Evolutionary conservation across 2,113 vertebrate species (phyloP).

Genomic region (Callorhinus ursinus): DNA sequence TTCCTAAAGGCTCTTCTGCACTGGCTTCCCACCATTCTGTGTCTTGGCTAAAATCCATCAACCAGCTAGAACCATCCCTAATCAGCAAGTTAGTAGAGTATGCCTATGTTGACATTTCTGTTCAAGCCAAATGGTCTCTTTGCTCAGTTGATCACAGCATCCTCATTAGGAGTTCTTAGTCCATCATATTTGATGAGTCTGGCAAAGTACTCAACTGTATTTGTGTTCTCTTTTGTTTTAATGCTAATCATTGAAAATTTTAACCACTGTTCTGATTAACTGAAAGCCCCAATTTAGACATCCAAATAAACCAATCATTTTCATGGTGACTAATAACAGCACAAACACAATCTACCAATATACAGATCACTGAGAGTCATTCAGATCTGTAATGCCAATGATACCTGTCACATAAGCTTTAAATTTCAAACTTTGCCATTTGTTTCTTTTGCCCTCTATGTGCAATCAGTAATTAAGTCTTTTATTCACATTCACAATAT

Average conservation of each 20-base stretch:
- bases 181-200: constrained; percentile 42
- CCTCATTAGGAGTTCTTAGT: not conserved
- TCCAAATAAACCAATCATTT: not conserved
- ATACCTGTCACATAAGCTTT: not conserved
- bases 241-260: not conserved
- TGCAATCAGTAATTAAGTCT: not conserved
- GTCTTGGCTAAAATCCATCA: not conserved
- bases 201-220: constrained; percentile 15
- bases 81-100: constrained; percentile 27
- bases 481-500: not conserved
- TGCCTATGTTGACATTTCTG: constrained; percentile 52
- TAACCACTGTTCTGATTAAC: not conserved
- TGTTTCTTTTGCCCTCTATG: not conserved
- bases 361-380: not conserved
- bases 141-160: constrained; percentile 22
- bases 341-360: not conserved
- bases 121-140: constrained; percentile 42
- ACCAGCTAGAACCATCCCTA: not conserved
- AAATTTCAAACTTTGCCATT: not conserved
- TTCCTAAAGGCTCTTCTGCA: not conserved
- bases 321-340: not conserved
- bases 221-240: constrained; percentile 25
- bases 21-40: not conserved
- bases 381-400: not conserved
- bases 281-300: not conserved